phyloP scores from a whole-genome alignment of 2,888 invertebrate genomes.

The Plutella xylostella region DNA sequence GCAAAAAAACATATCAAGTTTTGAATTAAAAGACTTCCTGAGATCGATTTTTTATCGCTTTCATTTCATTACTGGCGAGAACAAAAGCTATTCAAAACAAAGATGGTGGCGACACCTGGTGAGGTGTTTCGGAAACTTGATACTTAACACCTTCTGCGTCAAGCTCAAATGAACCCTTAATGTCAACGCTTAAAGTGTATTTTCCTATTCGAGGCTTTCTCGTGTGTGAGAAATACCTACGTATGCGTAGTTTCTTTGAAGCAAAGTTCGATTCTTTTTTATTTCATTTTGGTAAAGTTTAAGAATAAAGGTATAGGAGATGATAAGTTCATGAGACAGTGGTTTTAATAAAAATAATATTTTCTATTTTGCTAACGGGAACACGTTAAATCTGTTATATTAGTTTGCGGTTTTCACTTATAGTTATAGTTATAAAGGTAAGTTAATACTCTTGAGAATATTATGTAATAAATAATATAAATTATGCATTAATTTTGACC shows the following conservation, averaged over 20 bases:
- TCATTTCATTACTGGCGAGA: conserved; percentile 59
- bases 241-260: too few relatives aligned
- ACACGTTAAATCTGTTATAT: too few relatives aligned
- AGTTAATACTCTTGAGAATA: not conserved
- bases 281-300: too few relatives aligned
- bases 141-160: conserved; percentile 26
- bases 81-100: conserved; percentile 60
- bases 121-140: conserved; percentile 65
- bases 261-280: too few relatives aligned
- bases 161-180: conserved; percentile 24
- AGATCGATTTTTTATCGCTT: conserved; percentile 49
- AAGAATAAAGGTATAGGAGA: too few relatives aligned
- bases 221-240: too few relatives aligned
- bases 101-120: conserved; percentile 64
- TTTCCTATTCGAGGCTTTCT: conserved; percentile 18
- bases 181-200: conserved; percentile 21
- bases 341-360: too few relatives aligned
- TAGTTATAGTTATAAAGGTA: not conserved
- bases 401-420: too few relatives aligned
- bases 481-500: not conserved
- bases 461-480: not conserved
- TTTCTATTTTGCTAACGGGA: too few relatives aligned
- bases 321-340: too few relatives aligned
- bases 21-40: too few relatives aligned
- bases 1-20: too few relatives aligned